phyloP scores from a whole-genome alignment of 2,113 vertebrate genomes.

The Epinephelus lanceolatus region DNA sequence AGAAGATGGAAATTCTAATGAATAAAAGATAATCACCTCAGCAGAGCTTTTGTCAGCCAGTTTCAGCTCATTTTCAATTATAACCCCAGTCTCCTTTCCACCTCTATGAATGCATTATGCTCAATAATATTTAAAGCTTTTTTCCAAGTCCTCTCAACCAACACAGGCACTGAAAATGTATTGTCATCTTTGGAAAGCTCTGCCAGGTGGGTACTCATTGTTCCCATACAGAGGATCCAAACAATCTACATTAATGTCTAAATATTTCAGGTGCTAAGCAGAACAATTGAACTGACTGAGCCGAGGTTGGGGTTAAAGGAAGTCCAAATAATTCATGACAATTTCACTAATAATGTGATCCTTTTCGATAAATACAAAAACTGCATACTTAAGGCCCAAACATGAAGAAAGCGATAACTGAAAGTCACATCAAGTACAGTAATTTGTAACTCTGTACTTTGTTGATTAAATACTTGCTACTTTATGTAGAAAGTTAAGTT shows the following conservation, averaged over 20 bases:
- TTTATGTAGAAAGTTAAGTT: no score
- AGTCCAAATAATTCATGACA: not conserved
- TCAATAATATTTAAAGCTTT: slow-evolving; percentile 64
- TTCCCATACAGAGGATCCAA: slow-evolving; percentile 13
- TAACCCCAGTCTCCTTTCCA: slow-evolving; percentile 50
- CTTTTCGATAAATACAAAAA: no score
- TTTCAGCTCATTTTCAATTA: slow-evolving; percentile 79
- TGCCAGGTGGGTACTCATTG: slow-evolving; percentile 19
- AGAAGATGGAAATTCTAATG: slow-evolving; percentile 79
- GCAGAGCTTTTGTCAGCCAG: slow-evolving; percentile 74
- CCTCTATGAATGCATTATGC: slow-evolving; percentile 64
- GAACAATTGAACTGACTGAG: slow-evolving; percentile 7
- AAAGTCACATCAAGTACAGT: no score
- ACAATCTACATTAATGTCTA: slow-evolving; percentile 24
- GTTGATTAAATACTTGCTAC: no score
- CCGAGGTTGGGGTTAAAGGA: not conserved
- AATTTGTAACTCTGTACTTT: no score
- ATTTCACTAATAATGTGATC: no score
- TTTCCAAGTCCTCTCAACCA: slow-evolving; percentile 20
- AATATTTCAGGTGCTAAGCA: slow-evolving; percentile 2
- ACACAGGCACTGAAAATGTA: slow-evolving; percentile 23
- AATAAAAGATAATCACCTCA: slow-evolving; percentile 82
- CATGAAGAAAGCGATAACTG: no score
- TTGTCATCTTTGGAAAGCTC: slow-evolving; percentile 17
- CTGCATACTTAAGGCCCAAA: no score